Evolutionary conservation across 1,140 invertebrate species (phyloP), one percentile per base, ranked within the genome.

Genomic region (Drosophila dunni): DNA sequence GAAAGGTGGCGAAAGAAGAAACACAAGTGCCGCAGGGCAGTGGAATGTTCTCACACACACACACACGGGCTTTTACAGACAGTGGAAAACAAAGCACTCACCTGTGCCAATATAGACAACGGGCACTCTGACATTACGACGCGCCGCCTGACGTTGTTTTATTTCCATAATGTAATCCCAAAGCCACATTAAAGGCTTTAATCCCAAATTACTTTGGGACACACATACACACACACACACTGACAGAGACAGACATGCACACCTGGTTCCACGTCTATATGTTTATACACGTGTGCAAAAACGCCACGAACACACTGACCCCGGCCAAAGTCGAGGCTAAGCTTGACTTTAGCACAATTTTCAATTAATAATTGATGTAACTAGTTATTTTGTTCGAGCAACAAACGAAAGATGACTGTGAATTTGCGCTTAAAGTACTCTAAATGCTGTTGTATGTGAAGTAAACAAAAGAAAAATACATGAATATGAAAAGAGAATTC

Each of bases 81-180:
- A 24, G 6, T n/a, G 13, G 6, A 13, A 33, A 5, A 29, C 40
- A 5, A 5, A 64, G 38, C 45, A 84, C 84, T 89, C 80, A 89
- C 84, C 84, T 89, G 45, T 71, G 62, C 84, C 84, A 46, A 89
- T 71, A 45, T 89, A 84, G 45, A 89, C 75, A 20, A 89, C 11
- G 17, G 84, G 84, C 63, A 89, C 78, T 56, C 84, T 62, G 64
- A 89, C 84, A 50, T 89, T 89, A 20, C 68, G 74, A 34, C 81
- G 70, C 20, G 33, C 68, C 11, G 51, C 62, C 17, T 78, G 84
- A 2, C 85, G 80, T 10, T 76, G 78, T 78, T 68, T 84, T 50
- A 89, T 81, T 70, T 51, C 50, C 85, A 89, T 84, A 84, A 89
- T 89, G 67, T 79, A 89, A 58, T 89, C 84, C 80, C 84, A 89